Conservation (phyloP, 2,888 invertebrate species). For the Chouioia cunea region DNA sequence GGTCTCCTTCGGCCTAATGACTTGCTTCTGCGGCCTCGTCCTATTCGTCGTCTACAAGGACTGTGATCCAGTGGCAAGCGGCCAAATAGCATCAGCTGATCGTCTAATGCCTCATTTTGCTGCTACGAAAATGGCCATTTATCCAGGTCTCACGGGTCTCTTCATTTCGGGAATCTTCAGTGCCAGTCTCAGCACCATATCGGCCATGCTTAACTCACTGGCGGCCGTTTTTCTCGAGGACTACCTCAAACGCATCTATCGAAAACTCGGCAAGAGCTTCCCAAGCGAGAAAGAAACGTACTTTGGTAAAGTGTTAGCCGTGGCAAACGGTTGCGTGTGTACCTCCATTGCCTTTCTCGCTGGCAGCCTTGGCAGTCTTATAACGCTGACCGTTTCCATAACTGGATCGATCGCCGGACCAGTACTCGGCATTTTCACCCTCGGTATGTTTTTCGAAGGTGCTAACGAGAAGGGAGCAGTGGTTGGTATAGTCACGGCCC, state of each 20-base stretch:
- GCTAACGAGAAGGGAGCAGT: constrained; percentile 73
- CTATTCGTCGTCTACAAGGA: constrained; percentile 85
- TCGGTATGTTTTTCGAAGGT: constrained; percentile 89
- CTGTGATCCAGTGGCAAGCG: constrained; percentile 83
- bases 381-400: constrained; percentile 80
- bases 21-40: constrained; percentile 78
- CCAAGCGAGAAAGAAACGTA: constrained; percentile 81
- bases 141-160: constrained; percentile 65
- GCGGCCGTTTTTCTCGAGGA: constrained; percentile 92
- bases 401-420: constrained; percentile 90
- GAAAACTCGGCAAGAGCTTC: constrained; percentile 73
- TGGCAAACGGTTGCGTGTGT: constrained; percentile 56
- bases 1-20: constrained; percentile 77
- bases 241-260: constrained; percentile 75
- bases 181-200: constrained; percentile 91
- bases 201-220: constrained; percentile 90
- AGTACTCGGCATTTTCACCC: constrained; percentile 85
- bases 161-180: constrained; percentile 81
- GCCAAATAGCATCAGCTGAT: constrained; percentile 77
- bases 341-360: constrained; percentile 58
- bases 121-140: constrained; percentile 72
- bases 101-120: constrained; percentile 83
- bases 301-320: constrained; percentile 63
- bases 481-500: constrained; percentile 52
- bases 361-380: constrained; percentile 56